These are phyloP conservation scores for Typhlichthys eigenmanni DNA, from an alignment of 2,797 vertebrate genomes.

Conservation along the genomic window DNA sequence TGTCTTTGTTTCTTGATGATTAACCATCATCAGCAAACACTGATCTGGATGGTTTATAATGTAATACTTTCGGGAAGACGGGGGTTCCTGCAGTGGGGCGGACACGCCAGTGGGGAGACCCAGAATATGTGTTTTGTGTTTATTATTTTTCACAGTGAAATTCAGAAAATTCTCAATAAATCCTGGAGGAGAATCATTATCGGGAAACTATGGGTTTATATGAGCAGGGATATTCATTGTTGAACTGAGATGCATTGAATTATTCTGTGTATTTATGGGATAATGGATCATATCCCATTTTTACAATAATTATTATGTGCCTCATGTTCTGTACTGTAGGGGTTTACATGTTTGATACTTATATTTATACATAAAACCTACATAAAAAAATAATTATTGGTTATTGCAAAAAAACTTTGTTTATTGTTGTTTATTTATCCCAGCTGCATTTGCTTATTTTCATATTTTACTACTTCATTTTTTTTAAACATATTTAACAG, in stretches of 20 bases:
- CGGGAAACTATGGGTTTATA: slow-evolving; percentile 70
- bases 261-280: slow-evolving; percentile 67
- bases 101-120: slow-evolving; percentile 65
- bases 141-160: slow-evolving; percentile 75
- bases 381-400: background rate
- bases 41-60: slow-evolving; percentile 83
- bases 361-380: background rate
- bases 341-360: slow-evolving; percentile 2
- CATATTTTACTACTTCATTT: background rate
- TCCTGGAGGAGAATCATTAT: slow-evolving; percentile 75
- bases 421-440: no score
- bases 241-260: slow-evolving; percentile 71
- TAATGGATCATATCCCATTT: slow-evolving; percentile 64
- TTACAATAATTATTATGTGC: slow-evolving; percentile 65
- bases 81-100: slow-evolving; percentile 72
- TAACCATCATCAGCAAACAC: slow-evolving; percentile 80
- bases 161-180: slow-evolving; percentile 73
- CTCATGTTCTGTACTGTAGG: slow-evolving; percentile 41
- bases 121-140: slow-evolving; percentile 79
- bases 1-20: slow-evolving; percentile 86
- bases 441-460: no score
- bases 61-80: slow-evolving; percentile 67
- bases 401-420: no score
- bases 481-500: slow-evolving; percentile 14
- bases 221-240: slow-evolving; percentile 72